Base-by-base conservation (phyloP, 2,113 vertebrate species). In the Azemiops feae region DNA sequence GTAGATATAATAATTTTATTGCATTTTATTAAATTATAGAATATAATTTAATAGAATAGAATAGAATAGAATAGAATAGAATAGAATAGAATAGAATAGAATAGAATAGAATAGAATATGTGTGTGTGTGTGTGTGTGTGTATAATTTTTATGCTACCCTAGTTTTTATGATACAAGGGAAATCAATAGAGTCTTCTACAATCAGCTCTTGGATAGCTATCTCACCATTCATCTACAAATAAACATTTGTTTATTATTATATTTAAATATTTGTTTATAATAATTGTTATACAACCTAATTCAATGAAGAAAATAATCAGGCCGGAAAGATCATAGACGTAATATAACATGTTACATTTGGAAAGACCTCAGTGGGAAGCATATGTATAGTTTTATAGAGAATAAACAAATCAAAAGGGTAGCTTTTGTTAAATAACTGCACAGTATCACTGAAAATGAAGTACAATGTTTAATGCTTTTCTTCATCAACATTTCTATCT, bases 381-480 rank as follows among this genome's bases (percentile, higher is more conserved):
- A 55, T 20, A 94, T 96, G 95, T 74, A 95, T 96, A 94, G 94
- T 96, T 96, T 94, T 94, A 94, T 96, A 96, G 88, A 92, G 23
- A 81, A 92, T 89, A 94, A 91, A 96, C 91, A 96, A 92, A 96
- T 95, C 87, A 94, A 96, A 97, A 95, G 89, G 92, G 94, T 92
- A 69, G 96, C 87, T 53, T 96, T 96, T 97, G 93, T 95, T 96
- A 96, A 96, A 97, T 97, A 93, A 27, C 23, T 87, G 30, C 50
- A 53, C 89, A 93, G 87, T 94, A 94, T 92, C 50, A 87, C 53
- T 57, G 92, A 95, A 94, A 64, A 64, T n/a, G 60, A 60, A 95
- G 95, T 97, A 96, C 92, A 96, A 96, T 97, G 92, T 93, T 94
- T 43, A 86, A 86, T 47, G 94, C 95, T 96, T 22, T 64, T 53